Conservation (phyloP, 2,888 invertebrate genomes). For the Leptopilina myrica region DNA sequence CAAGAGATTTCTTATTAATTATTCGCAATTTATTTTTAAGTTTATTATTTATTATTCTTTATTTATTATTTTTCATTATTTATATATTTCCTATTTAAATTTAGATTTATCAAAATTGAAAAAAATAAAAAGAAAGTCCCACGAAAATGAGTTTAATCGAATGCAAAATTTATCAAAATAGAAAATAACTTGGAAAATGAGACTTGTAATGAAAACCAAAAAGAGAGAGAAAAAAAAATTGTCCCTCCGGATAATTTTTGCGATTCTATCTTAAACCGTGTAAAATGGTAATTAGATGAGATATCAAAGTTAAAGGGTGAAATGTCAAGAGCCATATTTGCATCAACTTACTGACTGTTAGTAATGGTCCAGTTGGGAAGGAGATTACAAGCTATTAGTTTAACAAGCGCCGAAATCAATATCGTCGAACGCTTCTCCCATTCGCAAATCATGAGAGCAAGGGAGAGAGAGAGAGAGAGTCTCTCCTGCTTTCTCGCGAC, state of each 20-base stretch:
- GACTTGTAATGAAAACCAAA: too few relatives aligned
- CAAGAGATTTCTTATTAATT: too few relatives aligned
- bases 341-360: not conserved
- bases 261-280: not conserved
- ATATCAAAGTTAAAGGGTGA: conserved; percentile 7
- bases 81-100: too few relatives aligned
- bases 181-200: too few relatives aligned
- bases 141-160: too few relatives aligned
- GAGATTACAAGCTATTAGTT: conserved; percentile 37
- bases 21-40: too few relatives aligned
- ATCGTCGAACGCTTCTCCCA: conserved; percentile 44
- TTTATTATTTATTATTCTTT: too few relatives aligned
- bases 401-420: conserved; percentile 50
- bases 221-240: not conserved
- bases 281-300: not conserved
- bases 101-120: too few relatives aligned
- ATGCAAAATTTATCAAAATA: too few relatives aligned
- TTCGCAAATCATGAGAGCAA: not conserved
- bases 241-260: not conserved
- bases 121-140: too few relatives aligned
- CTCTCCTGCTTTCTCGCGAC: conserved; percentile 44
- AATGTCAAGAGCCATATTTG: conserved; percentile 7
- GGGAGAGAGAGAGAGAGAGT: not conserved
- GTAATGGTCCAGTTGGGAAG: conserved; percentile 15
- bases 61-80: too few relatives aligned